Evolutionary conservation across 2,113 vertebrate species (phyloP), one percentile per base, ranked within the genome.

Genomic region (Collichthys lucidus): DNA sequence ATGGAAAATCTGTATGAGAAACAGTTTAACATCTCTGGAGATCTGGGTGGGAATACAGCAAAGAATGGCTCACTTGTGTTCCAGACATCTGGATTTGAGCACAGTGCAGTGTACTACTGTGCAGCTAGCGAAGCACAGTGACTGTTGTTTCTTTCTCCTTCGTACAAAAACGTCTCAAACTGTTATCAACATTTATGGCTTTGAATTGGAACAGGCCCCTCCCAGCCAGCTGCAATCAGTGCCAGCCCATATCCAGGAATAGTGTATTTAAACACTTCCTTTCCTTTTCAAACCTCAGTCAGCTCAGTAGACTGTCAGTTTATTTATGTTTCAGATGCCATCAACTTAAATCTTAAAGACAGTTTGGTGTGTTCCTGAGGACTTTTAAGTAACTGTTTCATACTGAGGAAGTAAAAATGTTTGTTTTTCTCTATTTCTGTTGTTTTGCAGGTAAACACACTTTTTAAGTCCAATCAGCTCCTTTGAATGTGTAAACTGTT

Each of bases 61-160:
- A 55, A 55, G 44, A 79, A 66, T 1, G 65, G 49, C 42, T 79
- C 50, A 52, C 75, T 79, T 4, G 0, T 49, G 1, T 0, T 79
- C 35, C 14, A 14, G 26, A 17, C n/a, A 7, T 3, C 35, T 20
- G 1, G 35, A 40, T 40, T 40, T 40, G 16, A 4, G n/a, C 29
- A 89, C 52, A 84, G 35, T 9, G 83, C 80, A 17, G 70, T 87
- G 14, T 92, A 90, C 74, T 90, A 87, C 76, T 92, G 90, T 90
- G 86, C 90, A 68, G 89, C 86, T 3, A 72, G 86, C 7, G 35
- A 24, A n/a, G 26, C 91, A 92, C 91, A 61, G 49, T 44, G 56
- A 52, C 22, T 40, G 35, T 8, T 9, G 35, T 8, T 40, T 40
- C 35, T 8, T 40, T 9, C 35, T 9, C 35, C 35, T 40, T 40